Conservation (phyloP, 2,888 invertebrate species). For the Hesperia comma region DNA sequence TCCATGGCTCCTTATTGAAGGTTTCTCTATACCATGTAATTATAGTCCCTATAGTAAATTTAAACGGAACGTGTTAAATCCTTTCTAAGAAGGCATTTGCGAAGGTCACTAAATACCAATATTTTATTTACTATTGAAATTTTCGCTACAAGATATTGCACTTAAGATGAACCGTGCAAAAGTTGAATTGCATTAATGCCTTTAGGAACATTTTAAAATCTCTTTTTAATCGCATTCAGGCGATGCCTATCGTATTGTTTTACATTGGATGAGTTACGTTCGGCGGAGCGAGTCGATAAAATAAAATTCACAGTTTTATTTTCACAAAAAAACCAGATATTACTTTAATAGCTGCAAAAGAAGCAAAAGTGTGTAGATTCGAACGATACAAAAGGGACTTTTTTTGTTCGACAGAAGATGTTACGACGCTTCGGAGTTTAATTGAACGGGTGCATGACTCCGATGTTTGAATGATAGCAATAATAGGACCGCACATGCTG, state of each 20-base stretch:
- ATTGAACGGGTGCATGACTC: conserved; percentile 74
- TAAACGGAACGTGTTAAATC: conserved; percentile 23
- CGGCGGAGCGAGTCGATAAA: conserved; percentile 68
- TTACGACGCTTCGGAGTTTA: conserved; percentile 68
- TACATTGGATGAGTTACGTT: conserved; percentile 73
- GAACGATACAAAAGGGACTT: conserved; percentile 62
- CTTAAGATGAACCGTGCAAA: conserved; percentile 68
- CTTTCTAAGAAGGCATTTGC: conserved; percentile 17
- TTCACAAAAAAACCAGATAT: conserved; percentile 64
- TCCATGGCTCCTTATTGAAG: background rate
- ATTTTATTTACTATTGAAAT: conserved; percentile 51
- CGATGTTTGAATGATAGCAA: conserved; percentile 73
- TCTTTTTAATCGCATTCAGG: conserved; percentile 68
- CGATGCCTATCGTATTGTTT: conserved; percentile 78
- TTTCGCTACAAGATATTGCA: conserved; percentile 71
- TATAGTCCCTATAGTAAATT: background rate
- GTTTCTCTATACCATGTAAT: background rate
- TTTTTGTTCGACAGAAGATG: conserved; percentile 65
- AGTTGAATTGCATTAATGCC: conserved; percentile 65
- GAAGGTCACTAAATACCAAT: conserved; percentile 27
- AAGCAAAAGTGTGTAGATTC: conserved; percentile 61
- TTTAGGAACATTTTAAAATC: conserved; percentile 61
- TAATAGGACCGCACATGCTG: conserved; percentile 66
- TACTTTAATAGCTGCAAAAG: conserved; percentile 77
- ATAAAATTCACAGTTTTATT: conserved; percentile 71